Percentiles rank a stretch among this genome's conserved stretches.
Conservation (phyloP, 2,797 vertebrate species). For the Artibeus jamaicensis region DNA sequence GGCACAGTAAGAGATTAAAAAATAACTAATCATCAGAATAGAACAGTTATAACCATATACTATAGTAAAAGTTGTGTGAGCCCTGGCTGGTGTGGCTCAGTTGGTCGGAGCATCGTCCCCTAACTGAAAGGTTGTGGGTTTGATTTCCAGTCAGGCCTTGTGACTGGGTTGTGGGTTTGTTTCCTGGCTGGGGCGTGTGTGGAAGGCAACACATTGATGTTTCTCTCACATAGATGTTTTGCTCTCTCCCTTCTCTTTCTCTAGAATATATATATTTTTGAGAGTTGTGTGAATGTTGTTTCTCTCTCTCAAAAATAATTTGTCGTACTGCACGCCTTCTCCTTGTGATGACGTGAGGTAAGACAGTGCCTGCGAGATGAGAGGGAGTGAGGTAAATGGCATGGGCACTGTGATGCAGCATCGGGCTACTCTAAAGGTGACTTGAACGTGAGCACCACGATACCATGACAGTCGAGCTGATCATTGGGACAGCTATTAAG, state of each 20-base stretch:
- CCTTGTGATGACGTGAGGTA: background rate
- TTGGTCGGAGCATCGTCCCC: background rate
- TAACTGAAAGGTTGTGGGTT: background rate
- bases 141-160: background rate
- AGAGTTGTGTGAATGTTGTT: background rate
- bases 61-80: background rate
- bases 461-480: background rate
- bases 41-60: background rate
- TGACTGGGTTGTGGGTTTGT: background rate
- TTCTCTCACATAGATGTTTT: background rate
- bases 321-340: too few species aligned
- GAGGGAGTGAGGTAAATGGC: background rate
- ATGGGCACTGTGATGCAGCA: background rate
- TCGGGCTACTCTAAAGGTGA: background rate
- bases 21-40: background rate
- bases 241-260: background rate
- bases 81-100: background rate
- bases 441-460: background rate
- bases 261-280: background rate
- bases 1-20: background rate
- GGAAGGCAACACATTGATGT: background rate
- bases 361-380: background rate
- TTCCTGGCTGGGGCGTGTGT: background rate
- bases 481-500: background rate
- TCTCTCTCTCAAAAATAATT: background rate